Evolutionary conservation across 1,140 invertebrate species (phyloP).

Genomic region (Brachionus manjavacas): DNA sequence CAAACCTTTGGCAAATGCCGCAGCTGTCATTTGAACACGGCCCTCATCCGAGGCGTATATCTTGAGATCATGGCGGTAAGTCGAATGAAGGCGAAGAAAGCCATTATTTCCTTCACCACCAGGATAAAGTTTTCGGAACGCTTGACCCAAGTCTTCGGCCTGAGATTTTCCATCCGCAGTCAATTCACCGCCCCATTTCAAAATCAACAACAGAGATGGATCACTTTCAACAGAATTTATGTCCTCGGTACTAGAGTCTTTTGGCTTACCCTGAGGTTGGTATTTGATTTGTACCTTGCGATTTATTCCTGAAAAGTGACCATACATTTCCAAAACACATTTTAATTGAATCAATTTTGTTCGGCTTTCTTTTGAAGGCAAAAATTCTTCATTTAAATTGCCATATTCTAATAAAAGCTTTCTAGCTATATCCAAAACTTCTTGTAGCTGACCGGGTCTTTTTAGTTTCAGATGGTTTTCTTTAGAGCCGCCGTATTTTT

Average conservation of each 20-base stretch:
- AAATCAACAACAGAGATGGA: slow-evolving; percentile 83
- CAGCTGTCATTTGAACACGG: slow-evolving; percentile 97
- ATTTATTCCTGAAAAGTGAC: slow-evolving; percentile 99
- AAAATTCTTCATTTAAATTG: slow-evolving; percentile 50
- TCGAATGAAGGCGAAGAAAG: slow-evolving; percentile 86
- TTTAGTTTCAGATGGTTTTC: slow-evolving; percentile 95
- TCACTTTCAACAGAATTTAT: slow-evolving; percentile 16
- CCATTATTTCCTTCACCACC: slow-evolving; percentile 72
- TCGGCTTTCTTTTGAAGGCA: slow-evolving; percentile 68
- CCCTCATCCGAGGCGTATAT: slow-evolving; percentile 99
- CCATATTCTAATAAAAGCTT: slow-evolving; percentile 80
- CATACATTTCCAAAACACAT: slow-evolving; percentile 96
- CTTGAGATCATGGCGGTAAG: slow-evolving; percentile 96
- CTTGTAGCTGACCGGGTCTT: slow-evolving; percentile 78
- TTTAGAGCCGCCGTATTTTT: slow-evolving; percentile 91
- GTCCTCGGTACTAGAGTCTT: slow-evolving; percentile 83
- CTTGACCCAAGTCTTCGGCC: slow-evolving; percentile 91
- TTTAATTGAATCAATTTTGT: slow-evolving; percentile 95
- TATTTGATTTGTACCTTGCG: slow-evolving; percentile 99
- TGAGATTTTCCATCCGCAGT: slow-evolving; percentile 89
- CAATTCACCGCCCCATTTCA: slow-evolving; percentile 98
- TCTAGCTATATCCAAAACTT: slow-evolving; percentile 88
- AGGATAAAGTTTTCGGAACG: slow-evolving; percentile 97
- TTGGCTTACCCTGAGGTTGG: slow-evolving; percentile 84
- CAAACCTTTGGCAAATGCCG: slow-evolving; percentile 95